Base-by-base conservation (phyloP, 2,888 invertebrate species). In the Brenthis daphne region DNA sequence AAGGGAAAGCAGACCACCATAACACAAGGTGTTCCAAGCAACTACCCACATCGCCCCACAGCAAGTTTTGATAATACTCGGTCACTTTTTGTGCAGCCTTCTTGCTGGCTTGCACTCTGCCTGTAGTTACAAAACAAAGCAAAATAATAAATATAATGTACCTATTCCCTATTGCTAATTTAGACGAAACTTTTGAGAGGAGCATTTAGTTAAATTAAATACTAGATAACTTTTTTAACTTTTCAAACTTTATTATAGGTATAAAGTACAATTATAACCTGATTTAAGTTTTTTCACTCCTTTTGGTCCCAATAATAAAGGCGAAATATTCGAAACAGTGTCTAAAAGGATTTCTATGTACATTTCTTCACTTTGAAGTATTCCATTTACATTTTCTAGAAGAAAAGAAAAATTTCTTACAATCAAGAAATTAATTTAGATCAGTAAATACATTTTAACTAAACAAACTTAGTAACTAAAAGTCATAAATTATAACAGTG, bases 1-100 rank as follows among this genome's bases (percentile, higher is more conserved):
- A 86, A 0, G 96, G 96, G 73, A 95, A 95, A 13, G 95, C 92
- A 1, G 96, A 95, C 97, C 97, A 97, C 97, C 97, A 97, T 0
- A 97, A 89, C 29, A 97, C 94, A 24, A 97, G 95, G 79, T 97
- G 97, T 80, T 97, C 97, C 63, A 97, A 90, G 78, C 95, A 96
- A 70, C 95, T 95, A 1, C 97, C 97, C 1, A 97, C 96, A 80
- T 96, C 95, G 0, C 96, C 95, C 97, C 97, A 97, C 43, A 97
- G 88, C 66, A 95, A 94, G 81, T 95, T 95, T 77, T 96, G 95
- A 80, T 96, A 96, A 81, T 95, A 96, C 77, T 95, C 94, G 8
- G 94, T 89, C 13, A 95, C 94, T 85, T 94, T 95, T 63, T 93
- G 92, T 54, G 94, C 93, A 0, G 95, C 94, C 81, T 93, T 94